Evolutionary conservation across 2,888 invertebrate genomes (phyloP).

Genomic region (Neoscelio sp.): DNA sequence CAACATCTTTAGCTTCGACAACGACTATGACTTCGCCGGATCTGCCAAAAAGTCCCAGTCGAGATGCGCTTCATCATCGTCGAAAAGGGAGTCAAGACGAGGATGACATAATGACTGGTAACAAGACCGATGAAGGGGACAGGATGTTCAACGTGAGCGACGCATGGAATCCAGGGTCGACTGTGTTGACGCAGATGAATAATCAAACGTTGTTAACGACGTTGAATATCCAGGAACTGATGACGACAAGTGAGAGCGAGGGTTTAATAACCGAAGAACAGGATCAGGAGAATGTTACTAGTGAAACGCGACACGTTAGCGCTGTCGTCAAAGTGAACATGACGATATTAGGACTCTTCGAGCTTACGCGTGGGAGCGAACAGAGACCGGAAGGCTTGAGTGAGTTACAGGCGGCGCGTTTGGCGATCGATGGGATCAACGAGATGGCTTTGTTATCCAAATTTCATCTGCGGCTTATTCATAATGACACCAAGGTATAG

Average conservation of each 20-base stretch:
- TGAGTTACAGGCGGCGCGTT: conserved; percentile 90
- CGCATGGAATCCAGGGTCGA: not conserved
- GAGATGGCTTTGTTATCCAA: conserved; percentile 88
- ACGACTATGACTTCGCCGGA: conserved; percentile 67
- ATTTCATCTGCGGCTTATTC: conserved; percentile 89
- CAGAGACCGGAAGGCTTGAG: conserved; percentile 88
- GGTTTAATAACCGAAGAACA: conserved; percentile 36
- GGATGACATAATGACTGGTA: conserved; percentile 6
- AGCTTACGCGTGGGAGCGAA: conserved; percentile 87
- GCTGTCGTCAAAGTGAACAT: conserved; percentile 83
- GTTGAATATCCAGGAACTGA: conserved; percentile 9
- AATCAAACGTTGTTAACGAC: conserved; percentile 33
- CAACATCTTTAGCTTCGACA: conserved; percentile 14
- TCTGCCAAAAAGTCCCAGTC: conserved; percentile 74
- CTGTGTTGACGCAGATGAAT: conserved; percentile 4
- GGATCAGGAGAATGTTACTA: conserved; percentile 52
- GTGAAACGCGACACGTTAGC: conserved; percentile 31
- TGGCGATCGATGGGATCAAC: conserved; percentile 93
- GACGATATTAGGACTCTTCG: conserved; percentile 91
- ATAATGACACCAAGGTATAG: conserved; percentile 94
- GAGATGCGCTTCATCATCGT: conserved; percentile 72
- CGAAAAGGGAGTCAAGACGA: conserved; percentile 63
- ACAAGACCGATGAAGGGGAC: conserved; percentile 13
- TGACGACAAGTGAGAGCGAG: conserved; percentile 15
- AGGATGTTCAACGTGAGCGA: conserved; percentile 22